Percentiles rank a stretch among this genome's conserved stretches.
These are phyloP conservation scores for Schizaphis graminum DNA, from an alignment of 2,888 invertebrate genomes.

Conservation along the genomic window DNA sequence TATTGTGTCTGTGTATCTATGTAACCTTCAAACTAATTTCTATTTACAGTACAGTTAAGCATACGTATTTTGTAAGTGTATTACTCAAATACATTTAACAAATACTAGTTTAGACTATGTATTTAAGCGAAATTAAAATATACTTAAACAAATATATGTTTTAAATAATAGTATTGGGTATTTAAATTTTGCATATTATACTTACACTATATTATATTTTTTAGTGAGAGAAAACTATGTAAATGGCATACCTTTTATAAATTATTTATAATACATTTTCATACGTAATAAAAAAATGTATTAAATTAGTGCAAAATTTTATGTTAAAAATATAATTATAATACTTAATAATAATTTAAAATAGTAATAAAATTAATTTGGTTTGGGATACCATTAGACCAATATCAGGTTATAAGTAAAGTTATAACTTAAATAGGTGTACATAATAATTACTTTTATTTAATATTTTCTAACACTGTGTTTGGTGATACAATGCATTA, in stretches of 20 bases:
- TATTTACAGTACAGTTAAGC: not conserved
- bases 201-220: not conserved
- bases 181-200: not conserved
- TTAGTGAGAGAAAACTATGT: not conserved
- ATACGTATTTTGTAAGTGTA: not conserved
- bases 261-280: too few relatives aligned
- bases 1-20: not conserved
- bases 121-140: not conserved
- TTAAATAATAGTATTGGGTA: too few relatives aligned
- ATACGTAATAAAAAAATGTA: not conserved
- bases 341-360: not conserved
- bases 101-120: not conserved
- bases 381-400: not conserved
- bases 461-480: not conserved
- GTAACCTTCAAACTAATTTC: not conserved
- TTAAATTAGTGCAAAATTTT: not conserved
- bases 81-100: not conserved
- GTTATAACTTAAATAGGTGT: not conserved
- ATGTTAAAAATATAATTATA: not conserved
- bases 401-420: too few relatives aligned
- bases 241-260: too few relatives aligned
- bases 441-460: not conserved
- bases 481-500: not conserved
- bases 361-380: not conserved
- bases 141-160: too few relatives aligned